Evolutionary conservation across 2,888 invertebrate genomes (phyloP).

Genomic region (Phalera bucephala): DNA sequence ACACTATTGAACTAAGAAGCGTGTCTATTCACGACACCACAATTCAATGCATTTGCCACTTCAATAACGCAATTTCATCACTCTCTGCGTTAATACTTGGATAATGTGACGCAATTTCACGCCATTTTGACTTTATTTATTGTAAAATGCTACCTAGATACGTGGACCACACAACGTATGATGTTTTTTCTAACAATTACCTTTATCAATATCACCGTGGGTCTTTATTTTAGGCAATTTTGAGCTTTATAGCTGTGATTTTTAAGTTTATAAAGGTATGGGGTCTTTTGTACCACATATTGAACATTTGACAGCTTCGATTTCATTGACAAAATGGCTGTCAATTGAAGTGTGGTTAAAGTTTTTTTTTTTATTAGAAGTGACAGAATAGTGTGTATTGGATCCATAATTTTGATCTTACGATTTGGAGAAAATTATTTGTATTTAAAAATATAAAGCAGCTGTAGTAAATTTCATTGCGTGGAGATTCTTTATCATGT

Average conservation of each 20-base stretch:
- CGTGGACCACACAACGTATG: conserved; percentile 65
- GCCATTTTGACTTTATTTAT: conserved; percentile 61
- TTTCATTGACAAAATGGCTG: conserved; percentile 33
- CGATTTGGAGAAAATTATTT: too few species aligned
- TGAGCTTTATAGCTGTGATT: conserved; percentile 5
- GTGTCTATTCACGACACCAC: conserved; percentile 39
- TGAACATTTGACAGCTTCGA: conserved; percentile 36
- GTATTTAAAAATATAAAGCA: too few species aligned
- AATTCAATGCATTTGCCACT: conserved; percentile 53
- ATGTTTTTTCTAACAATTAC: conserved; percentile 11
- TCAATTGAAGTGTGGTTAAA: conserved; percentile 17
- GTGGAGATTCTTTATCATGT: too few species aligned
- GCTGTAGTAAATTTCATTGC: too few species aligned
- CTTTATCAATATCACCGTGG: background rate
- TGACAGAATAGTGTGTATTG: conserved; percentile 19
- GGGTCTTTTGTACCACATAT: conserved; percentile 8
- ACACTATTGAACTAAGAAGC: conserved; percentile 48
- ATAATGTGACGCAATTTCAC: conserved; percentile 76
- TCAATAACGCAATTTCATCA: conserved; percentile 39
- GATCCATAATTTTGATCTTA: too few species aligned
- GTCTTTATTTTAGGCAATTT: background rate
- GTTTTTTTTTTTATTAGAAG: conserved; percentile 14
- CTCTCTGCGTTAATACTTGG: conserved; percentile 34
- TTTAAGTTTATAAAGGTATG: background rate
- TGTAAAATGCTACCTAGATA: conserved; percentile 56